phyloP scores from a whole-genome alignment of 1,140 invertebrate genomes.

The Aphis gossypii region DNA sequence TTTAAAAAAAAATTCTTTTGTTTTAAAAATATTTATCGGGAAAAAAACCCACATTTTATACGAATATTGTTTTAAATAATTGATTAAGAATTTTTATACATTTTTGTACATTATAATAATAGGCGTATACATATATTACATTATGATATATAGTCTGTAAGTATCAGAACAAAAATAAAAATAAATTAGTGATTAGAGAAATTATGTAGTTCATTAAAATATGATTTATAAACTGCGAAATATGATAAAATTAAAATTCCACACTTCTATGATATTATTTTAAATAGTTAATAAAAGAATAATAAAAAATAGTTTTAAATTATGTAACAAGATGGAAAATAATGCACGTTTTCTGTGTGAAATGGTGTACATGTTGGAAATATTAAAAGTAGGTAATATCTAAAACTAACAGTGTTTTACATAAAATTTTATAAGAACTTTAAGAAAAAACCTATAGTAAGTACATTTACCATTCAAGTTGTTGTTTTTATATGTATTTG shows the following conservation, averaged over 20 bases:
- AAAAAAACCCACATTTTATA: background rate
- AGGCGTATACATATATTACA: background rate
- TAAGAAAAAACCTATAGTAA: background rate
- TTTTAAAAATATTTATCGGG: background rate
- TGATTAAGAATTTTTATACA: background rate
- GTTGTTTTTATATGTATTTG: background rate
- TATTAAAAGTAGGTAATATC: background rate
- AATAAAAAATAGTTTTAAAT: background rate
- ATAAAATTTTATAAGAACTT: background rate
- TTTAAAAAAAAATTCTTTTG: background rate
- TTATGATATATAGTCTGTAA: background rate
- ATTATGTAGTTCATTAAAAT: too few species aligned
- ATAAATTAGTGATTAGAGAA: background rate
- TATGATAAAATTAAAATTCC: background rate
- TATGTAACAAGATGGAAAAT: background rate
- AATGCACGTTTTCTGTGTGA: background rate
- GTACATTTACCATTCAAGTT: background rate
- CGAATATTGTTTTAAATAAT: background rate
- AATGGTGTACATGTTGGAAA: background rate
- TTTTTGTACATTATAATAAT: background rate
- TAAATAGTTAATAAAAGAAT: background rate
- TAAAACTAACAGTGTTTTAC: background rate
- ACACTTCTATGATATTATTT: background rate
- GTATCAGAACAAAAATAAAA: background rate
- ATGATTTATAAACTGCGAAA: background rate